Base-by-base conservation (phyloP, 2,888 invertebrate genomes). In the Mythimna lalbum region DNA sequence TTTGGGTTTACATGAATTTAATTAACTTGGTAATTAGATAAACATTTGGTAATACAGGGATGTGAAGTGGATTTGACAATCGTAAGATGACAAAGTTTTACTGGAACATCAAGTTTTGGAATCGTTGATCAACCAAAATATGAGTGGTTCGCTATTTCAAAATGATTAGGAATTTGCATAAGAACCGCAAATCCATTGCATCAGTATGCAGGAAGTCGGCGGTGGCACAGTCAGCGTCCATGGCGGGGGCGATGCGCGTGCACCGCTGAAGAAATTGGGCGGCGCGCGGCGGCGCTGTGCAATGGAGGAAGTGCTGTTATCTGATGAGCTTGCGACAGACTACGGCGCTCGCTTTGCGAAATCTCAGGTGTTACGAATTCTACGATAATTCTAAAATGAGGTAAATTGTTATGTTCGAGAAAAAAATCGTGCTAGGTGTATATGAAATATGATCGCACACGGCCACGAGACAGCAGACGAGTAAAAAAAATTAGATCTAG, bases 291-390 rank as follows among this genome's bases (percentile, higher is more conserved):
- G 82, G 78, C 57, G 56, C 87, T 75, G 80, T 85, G 93, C 92
- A 93, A 93, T 94, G 89, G 85, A 93, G 94, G 94, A 94, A 94
- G 93, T 89, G 86, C 80, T 84, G 88, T 82, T 88, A 90, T 90
- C 89, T 91, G 91, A 90, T 89, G 91, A 88, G 91, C 86, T 92
- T 93, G 90, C 93, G 89, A 90, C 90, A 92, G 86, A 80, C 78
- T 53, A 47, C 72, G 73, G 61, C 63, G 81, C 67, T 76, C 57
- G 69, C 63, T 84, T 84, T 83, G 76, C 74, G 84, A 83, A 84
- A 83, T 71, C 52, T 62, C 64, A 70, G 69, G 56, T 76, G 78
- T 84, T 84, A 71, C 76, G 65, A 81, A 71, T 76, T 61, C 33
- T 71, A 68, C 36, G 64, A 71, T 79, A 63, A 56, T 68, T 68